Base-by-base conservation (phyloP, 2,797 vertebrate genomes). In the Poecile montanus region DNA sequence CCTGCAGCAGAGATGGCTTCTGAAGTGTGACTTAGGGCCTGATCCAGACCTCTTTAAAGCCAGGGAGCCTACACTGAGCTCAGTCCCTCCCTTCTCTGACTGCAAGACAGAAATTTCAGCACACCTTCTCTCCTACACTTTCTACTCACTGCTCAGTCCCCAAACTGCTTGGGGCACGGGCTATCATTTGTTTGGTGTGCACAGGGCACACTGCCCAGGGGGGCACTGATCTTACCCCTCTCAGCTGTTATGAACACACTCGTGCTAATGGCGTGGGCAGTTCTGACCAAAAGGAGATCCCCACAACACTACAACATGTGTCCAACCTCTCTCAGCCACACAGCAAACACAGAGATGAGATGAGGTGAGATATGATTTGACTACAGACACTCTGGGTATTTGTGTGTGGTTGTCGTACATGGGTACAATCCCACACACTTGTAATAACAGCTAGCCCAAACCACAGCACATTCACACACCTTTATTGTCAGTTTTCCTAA, bases 231-330 rank as follows among this genome's bases (percentile, higher is more conserved):
- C 40, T 40, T 14, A 42, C 3, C 40, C 48, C 29, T 60, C 45
- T 85, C 32, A 18, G 47, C 47, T 45, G 32, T 34, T 26, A 19
- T 0, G 3, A 6, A 57, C 58, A 12, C 10, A 4, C 11, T 10
- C 3, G 4, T 4, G 27, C 2, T 26, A 60, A 45, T 1, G 48
- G 34, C n/a, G 5, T 11, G 26, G n/a, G 25, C 36, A 25, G 44
- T 5, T 45, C 8, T 13, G 36, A 56, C 27, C 67, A 34, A 27
- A 11, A 1, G 13, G 10, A 51, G 45, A 63, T 75, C 34, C 42
- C 26, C n/a, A 2, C 18, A 17, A 16, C 0, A 7, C 23, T 2
- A 32, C 11, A 23, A 8, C 0, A 0, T 6, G 15, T 19, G 68
- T 34, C 61, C 48, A 20, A 11, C 44, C 48, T 27, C 26, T 21